Evolutionary conservation across 2,888 invertebrate genomes (phyloP), one percentile per base, ranked within the genome.

Genomic region (Pegoplata infirma): DNA sequence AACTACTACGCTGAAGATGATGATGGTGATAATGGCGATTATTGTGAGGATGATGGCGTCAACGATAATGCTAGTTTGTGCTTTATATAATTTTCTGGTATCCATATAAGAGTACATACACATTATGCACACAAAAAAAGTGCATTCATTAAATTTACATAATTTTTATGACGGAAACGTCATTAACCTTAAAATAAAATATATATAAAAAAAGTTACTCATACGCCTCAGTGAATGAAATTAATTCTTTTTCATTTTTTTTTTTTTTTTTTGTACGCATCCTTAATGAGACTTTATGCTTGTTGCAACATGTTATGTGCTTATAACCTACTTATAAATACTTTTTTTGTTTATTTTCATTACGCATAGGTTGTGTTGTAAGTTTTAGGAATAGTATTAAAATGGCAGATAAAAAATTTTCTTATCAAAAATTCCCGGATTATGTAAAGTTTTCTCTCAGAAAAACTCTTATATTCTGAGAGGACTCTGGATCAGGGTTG

Each of bases 141-240:
- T 76, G 75, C 81, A 80, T 79, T 78, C 80, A 80, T 82, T 81
- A 67, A 68, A 79, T 82, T 80, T 82, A 76, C 80, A 82, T 82
- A 82, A 81, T 80, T 82, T 82, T 81, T 78, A 80, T 77, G 81
- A 69, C 69, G 79, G 81, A 78, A 81, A 82, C 82, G 77, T 81
- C 81, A 81, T 82, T 83, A 82, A 82, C 82, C 82, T 82, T 80
- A 80, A 82, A 81, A 79, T 63, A 56, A n/a, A n/a, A n/a, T n/a
- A n/a, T n/a, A n/a, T n/a, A n/a, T n/a, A n/a, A 80, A 81, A 80
- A 74, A 73, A 59, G 80, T 80, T 81, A 59, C 78, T 74, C 82
- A 80, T 80, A 82, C 81, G 81, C 72, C 76, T 71, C 68, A 83
- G 82, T 84, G 80, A 80, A 81, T 84, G 82, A 82, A 84, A 84